A percentile compares a stretch with the other conserved stretches of the same genome.
phyloP scores from a whole-genome alignment of 2,888 invertebrate species.

The Anoncus sp. region DNA sequence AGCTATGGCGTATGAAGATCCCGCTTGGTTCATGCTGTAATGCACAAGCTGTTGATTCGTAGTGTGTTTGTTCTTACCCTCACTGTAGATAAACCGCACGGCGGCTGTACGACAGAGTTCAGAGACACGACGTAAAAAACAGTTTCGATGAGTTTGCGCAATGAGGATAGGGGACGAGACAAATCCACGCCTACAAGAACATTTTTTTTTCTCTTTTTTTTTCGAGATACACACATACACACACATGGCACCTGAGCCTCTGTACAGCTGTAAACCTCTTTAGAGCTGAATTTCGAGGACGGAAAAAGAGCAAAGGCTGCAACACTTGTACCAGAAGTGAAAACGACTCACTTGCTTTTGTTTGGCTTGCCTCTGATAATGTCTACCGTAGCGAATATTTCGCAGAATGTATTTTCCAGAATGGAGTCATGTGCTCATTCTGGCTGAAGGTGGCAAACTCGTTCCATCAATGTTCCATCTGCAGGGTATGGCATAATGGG shows the following conservation, averaged over 20 bases:
- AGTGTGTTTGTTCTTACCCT: slow-evolving; percentile 68
- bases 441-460: background rate
- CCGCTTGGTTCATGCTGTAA: background rate
- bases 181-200: background rate
- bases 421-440: slow-evolving; percentile 3
- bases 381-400: background rate
- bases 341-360: too few relatives aligned
- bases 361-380: background rate
- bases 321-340: too few relatives aligned
- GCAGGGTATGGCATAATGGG: background rate
- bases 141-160: slow-evolving; percentile 25
- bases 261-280: too few relatives aligned
- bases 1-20: slow-evolving; percentile 3
- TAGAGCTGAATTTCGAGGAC: too few relatives aligned
- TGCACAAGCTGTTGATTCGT: slow-evolving; percentile 70
- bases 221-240: background rate
- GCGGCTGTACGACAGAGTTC: slow-evolving; percentile 22
- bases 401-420: background rate
- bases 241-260: too few relatives aligned
- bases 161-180: slow-evolving; percentile 65
- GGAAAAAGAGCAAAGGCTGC: too few relatives aligned
- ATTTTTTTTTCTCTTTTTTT: slow-evolving; percentile 1
- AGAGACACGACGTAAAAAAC: slow-evolving; percentile 18
- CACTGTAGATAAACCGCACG: slow-evolving; percentile 65
- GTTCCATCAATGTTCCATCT: slow-evolving; percentile 17